Base-by-base conservation (phyloP, 2,113 vertebrate genomes). In the Takifugu flavidus region DNA sequence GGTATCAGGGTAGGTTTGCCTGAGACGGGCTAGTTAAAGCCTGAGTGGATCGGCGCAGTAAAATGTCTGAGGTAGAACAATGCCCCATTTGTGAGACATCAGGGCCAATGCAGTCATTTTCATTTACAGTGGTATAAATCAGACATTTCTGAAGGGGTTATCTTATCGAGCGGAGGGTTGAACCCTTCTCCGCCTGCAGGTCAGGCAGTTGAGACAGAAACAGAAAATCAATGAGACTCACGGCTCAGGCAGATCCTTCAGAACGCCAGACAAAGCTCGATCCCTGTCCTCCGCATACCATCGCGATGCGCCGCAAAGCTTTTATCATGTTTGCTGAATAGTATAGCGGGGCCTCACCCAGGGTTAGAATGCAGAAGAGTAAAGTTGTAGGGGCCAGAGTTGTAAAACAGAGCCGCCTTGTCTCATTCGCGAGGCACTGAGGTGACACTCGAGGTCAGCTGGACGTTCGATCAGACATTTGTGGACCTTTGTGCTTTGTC, bases 241-340 rank as follows among this genome's bases (percentile, higher is more conserved):
- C 3, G 1, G 1, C 45, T 15, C 11, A 53, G 25, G 27, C 1
- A 11, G 13, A 58, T 57, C 49, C 31, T 25, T 64, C 34, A 13
- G 25, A 53, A 45, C 0, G 4, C 47, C 52, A 79, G 75, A 74
- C 47, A 72, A 59, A 78, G 27, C 39, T 3, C 2, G 2, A 56
- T 1, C 2, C n/a, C 34, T 20, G 44, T 55, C 56, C 62, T 70
- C 5, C 34, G 13, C 27, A 25, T 68, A 39, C 53, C 49, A 53
- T 47, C 2, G 10, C 53, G 51, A 59, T 57, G 61, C 27, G 10
- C 4, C 45, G 42, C 13, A 56, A 6, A 39, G 15, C 53, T 28
- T 46, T 45, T 14, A 6, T 59, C 25, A 0, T 86, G 79, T 82
- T 81, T 85, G 80, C 68, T 6, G 39, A 81, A 65, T 31, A 54